Base-by-base conservation (phyloP, 2,113 vertebrate genomes). In the Nansenia antarctica region DNA sequence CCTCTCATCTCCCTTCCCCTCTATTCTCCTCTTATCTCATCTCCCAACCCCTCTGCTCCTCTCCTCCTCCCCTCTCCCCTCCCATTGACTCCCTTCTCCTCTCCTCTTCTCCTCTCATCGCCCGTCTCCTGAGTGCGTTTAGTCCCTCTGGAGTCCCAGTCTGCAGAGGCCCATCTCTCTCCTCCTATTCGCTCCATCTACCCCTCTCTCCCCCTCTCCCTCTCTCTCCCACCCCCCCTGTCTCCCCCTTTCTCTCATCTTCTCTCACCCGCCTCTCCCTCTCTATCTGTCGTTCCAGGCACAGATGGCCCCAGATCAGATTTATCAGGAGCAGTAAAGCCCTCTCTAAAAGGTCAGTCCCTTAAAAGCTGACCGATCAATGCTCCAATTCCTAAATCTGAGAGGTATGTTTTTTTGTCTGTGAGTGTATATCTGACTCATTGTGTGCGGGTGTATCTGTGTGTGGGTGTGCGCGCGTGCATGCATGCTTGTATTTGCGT, bases 241-340 rank as follows among this genome's bases (percentile, higher is more conserved):
- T 52, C 29, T 12, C 14, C n/a, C 12, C 63, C 20, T 27, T 34
- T 49, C 59, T 45, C 34, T 61, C 70, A 71, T 81, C 89, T 92
- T 85, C 92, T 94, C 92, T 90, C 92, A 89, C 92, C 87, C 87
- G 90, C 91, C 92, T 94, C 89, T 91, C 86, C 86, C 89, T 87
- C 82, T 91, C 88, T 85, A 92, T 93, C 54, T 82, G 75, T 80
- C 81, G 75, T 82, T 74, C 85, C 82, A 88, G 87, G 86, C 87
- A 93, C 93, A 94, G 91, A 93, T 93, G 94, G 92, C 90, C 92
- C 92, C 91, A 92, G 94, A 94, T 96, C 93, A 95, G 94, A 94
- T 95, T 96, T 96, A 95, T 94, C 92, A 91, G 89, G 85, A 86
- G 90, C 93, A 88, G 93, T 91, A 89, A 92, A 92, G 82, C 94